Evolutionary conservation across 2,888 invertebrate genomes (phyloP), one percentile per base, ranked within the genome.

Genomic region (Eupithecia pulchellata): DNA sequence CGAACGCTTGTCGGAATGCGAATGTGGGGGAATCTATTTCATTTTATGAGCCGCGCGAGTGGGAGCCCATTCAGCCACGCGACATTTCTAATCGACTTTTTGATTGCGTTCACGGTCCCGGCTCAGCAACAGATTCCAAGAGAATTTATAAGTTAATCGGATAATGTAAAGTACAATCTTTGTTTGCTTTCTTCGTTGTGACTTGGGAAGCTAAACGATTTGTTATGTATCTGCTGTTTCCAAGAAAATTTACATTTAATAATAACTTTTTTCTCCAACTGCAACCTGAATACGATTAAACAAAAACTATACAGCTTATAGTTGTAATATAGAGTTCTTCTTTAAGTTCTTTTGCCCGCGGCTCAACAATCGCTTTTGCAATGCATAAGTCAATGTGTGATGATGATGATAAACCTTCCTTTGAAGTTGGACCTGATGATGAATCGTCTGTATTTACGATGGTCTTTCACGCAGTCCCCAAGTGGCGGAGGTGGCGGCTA

Each of bases 1-100:
- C 93, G 94, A 93, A 94, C 92, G 94, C 93, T 93, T 93, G 94
- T 94, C 94, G 93, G 94, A 93, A 93, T 94, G 93, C 90, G 94
- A 94, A 94, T 94, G 94, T 94, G 91, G 93, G 93, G 92, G 93
- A 92, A 93, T 94, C 93, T 94, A 94, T 94, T 93, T 93, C 93
- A 90, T 93, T 94, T 94, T 93, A 94, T 93, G 94, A 94, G 92
- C 86, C 91, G 91, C 90, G 91, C 88, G 91, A 91, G 90, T 90
- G 88, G 91, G 89, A 86, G 86, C 87, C 89, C 91, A 91, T 91
- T 93, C 93, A 91, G 89, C 91, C 91, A 88, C 89, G 86, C 91
- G 92, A 93, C 93, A 89, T 91, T 92, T 92, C 93, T 93, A 93
- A 94, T 94, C 92, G 93, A 94, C 92, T 94, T 94, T 93, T 93